These are phyloP conservation scores for Bembecia ichneumoniformis DNA, from an alignment of 2,888 invertebrate genomes.

Conservation along the genomic window DNA sequence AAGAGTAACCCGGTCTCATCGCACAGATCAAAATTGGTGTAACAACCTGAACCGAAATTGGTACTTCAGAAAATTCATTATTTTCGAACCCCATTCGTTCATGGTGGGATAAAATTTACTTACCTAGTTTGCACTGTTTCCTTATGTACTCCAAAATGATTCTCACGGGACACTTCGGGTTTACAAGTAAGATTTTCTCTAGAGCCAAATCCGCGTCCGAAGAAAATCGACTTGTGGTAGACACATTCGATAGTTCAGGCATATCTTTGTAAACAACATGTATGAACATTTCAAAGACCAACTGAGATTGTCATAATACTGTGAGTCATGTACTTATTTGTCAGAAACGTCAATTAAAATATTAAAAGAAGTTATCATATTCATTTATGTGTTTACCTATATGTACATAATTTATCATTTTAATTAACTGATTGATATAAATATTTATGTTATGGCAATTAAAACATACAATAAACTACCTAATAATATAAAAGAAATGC, in stretches of 20 bases:
- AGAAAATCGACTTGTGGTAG: slow-evolving; percentile 13
- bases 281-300: slow-evolving; percentile 39
- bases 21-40: slow-evolving; percentile 48
- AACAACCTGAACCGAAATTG: slow-evolving; percentile 6
- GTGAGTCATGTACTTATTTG: no score
- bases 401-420: no score
- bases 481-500: no score
- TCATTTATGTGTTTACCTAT: no score
- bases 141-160: slow-evolving; percentile 58
- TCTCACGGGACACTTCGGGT: slow-evolving; percentile 47
- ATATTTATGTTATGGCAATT: no score
- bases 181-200: slow-evolving; percentile 47
- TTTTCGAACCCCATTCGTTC: no score
- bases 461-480: no score
- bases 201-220: slow-evolving; percentile 28
- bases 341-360: no score
- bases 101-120: background rate
- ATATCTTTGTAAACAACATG: slow-evolving; percentile 42
- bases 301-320: no score
- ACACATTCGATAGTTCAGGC: slow-evolving; percentile 34
- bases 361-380: no score
- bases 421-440: no score
- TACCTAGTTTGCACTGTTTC: slow-evolving; percentile 45
- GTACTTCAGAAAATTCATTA: no score
- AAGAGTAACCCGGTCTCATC: slow-evolving; percentile 37